A percentile compares a stretch with the other conserved stretches of the same genome.
Evolutionary conservation across 1,140 invertebrate genomes (phyloP).

Genomic region (Ectropis grisescens): DNA sequence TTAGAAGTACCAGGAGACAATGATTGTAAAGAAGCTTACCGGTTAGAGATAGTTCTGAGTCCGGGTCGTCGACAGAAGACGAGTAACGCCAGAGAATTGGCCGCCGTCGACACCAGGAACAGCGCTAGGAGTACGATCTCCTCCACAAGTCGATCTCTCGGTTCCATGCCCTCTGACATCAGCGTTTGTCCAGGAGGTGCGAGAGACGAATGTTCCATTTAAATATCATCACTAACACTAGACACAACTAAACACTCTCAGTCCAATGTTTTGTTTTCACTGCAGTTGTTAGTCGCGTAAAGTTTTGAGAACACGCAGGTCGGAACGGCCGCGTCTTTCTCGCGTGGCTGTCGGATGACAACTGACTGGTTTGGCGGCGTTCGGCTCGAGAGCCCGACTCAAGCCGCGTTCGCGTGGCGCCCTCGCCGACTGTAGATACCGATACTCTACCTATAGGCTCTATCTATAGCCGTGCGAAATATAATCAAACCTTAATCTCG

Average conservation of each 20-base stretch:
- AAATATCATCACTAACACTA: conserved; percentile 60
- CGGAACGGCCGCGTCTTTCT: conserved; percentile 54
- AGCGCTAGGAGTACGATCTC: conserved; percentile 54
- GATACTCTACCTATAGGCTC: too few relatives aligned
- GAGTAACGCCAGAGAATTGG: conserved; percentile 58
- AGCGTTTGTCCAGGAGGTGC: conserved; percentile 58
- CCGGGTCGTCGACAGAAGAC: conserved; percentile 62
- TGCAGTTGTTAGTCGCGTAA: conserved; percentile 53
- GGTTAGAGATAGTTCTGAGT: conserved; percentile 65
- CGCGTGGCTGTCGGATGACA: conserved; percentile 49
- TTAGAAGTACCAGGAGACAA: not conserved
- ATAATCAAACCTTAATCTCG: too few relatives aligned
- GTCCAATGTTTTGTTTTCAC: conserved; percentile 30
- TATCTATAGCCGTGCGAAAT: too few relatives aligned
- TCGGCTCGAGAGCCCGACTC: not conserved
- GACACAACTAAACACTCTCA: conserved; percentile 52
- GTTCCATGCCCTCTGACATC: conserved; percentile 60
- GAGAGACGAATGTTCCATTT: conserved; percentile 38
- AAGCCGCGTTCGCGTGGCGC: not conserved
- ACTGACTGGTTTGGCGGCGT: conserved; percentile 25
- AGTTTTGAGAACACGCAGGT: conserved; percentile 60
- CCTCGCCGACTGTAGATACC: not conserved
- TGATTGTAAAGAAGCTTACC: conserved; percentile 33
- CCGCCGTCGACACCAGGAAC: conserved; percentile 56
- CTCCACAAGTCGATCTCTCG: conserved; percentile 49